phyloP scores from a whole-genome alignment of 2,888 invertebrate species.

The Acrobasis suavella region DNA sequence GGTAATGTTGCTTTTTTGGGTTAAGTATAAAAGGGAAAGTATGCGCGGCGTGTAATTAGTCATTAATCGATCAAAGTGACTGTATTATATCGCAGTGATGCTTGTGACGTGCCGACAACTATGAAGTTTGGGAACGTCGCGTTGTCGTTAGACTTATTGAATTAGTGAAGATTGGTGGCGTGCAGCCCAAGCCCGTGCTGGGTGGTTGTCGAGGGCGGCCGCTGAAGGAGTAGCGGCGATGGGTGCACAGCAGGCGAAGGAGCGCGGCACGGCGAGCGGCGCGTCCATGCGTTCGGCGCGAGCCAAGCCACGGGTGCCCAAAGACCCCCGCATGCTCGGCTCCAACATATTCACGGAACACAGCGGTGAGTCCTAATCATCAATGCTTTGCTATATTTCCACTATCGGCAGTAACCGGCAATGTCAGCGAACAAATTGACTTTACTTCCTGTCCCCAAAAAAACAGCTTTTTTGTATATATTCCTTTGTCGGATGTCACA shows the following conservation, averaged over 20 bases:
- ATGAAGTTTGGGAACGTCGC: conserved; percentile 55
- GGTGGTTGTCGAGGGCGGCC: conserved; percentile 86
- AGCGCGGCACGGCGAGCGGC: conserved; percentile 89
- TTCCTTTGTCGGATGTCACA: neutral
- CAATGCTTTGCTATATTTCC: neutral
- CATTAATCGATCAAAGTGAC: conserved; percentile 16
- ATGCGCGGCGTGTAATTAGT: conserved; percentile 34
- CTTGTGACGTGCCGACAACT: conserved; percentile 32
- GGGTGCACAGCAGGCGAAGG: conserved; percentile 97
- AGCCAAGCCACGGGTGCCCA: conserved; percentile 88
- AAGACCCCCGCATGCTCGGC: conserved; percentile 92
- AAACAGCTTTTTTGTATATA: neutral
- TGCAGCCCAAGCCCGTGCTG: conserved; percentile 31
- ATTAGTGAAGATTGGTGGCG: conserved; percentile 51
- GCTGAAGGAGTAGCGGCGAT: conserved; percentile 80
- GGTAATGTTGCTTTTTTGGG: conserved; percentile 45
- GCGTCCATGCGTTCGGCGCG: conserved; percentile 89
- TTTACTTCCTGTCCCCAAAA: neutral
- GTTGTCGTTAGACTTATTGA: conserved; percentile 58
- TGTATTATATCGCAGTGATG: conserved; percentile 11
- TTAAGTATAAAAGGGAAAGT: conserved; percentile 37
- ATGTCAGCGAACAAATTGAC: neutral
- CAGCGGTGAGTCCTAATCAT: conserved; percentile 88
- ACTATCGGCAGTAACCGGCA: neutral
- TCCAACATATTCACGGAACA: conserved; percentile 97